Percentiles rank a stretch among this genome's conserved stretches.
Conservation (phyloP, 2,888 invertebrate genomes). For the Trisateles emortualis region DNA sequence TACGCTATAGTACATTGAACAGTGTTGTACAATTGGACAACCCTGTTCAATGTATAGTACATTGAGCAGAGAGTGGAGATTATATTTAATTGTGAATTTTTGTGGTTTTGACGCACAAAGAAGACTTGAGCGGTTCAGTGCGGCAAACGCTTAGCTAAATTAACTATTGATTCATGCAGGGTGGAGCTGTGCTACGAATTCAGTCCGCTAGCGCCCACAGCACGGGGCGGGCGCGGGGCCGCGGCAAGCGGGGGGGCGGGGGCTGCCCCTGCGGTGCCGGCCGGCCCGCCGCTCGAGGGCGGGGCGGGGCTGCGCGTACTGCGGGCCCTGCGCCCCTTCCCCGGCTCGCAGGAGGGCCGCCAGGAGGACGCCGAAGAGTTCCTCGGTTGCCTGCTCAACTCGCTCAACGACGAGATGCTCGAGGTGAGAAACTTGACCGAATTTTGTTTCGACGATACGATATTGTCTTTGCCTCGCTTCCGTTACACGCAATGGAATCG, state of each 20-base stretch:
- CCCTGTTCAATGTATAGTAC: too few species aligned
- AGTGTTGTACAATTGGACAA: too few species aligned
- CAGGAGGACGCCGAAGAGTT: constrained; percentile 99
- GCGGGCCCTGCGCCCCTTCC: constrained; percentile 90
- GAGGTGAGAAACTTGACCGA: constrained; percentile 87
- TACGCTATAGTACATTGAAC: too few species aligned
- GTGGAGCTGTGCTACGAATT: constrained; percentile 93
- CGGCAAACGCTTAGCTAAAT: too few species aligned
- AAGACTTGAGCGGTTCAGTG: too few species aligned
- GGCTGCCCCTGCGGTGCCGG: constrained; percentile 77
- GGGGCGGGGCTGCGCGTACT: constrained; percentile 94
- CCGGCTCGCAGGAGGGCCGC: constrained; percentile 91
- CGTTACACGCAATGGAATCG: not conserved
- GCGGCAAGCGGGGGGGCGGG: constrained; percentile 61
- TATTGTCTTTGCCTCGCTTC: too few species aligned
- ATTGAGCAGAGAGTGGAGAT: too few species aligned
- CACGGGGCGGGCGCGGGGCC: constrained; percentile 73
- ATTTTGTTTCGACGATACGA: not conserved
- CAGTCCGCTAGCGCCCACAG: constrained; percentile 86
- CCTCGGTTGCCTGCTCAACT: constrained; percentile 96
- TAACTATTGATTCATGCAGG: too few species aligned
- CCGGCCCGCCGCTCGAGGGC: constrained; percentile 96
- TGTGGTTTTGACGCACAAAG: too few species aligned
- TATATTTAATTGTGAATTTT: too few species aligned
- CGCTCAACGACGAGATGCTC: constrained; percentile 98